phyloP scores from a whole-genome alignment of 2,888 invertebrate genomes.

The Polyommatus iphigenia region DNA sequence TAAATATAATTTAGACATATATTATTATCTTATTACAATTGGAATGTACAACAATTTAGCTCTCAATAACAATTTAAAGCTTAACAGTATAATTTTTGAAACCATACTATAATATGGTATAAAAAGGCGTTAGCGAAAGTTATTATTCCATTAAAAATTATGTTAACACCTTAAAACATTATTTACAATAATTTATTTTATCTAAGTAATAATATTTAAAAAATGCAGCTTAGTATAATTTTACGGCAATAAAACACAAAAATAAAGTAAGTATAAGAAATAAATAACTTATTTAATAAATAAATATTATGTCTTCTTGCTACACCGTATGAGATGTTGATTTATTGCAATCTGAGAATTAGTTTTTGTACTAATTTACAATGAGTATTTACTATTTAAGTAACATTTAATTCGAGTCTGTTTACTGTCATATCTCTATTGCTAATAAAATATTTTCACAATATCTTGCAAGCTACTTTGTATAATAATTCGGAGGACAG shows the following conservation, averaged over 20 bases:
- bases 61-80: background rate
- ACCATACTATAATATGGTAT: background rate
- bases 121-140: background rate
- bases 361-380: background rate
- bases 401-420: background rate
- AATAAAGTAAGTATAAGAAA: background rate
- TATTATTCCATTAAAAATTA: background rate
- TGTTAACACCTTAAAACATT: background rate
- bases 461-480: too few relatives aligned
- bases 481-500: too few relatives aligned
- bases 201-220: background rate
- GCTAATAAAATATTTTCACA: background rate
- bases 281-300: background rate
- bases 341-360: constrained; percentile 6
- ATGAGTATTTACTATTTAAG: background rate
- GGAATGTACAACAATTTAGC: constrained; percentile 7
- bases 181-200: background rate
- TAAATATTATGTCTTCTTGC: background rate
- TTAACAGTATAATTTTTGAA: background rate
- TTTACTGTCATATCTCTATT: background rate
- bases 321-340: background rate
- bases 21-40: background rate
- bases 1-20: background rate
- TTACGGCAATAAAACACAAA: background rate
- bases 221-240: background rate